Conservation (phyloP, 2,888 invertebrate genomes). For the Lordiphosa andalusiaca region DNA sequence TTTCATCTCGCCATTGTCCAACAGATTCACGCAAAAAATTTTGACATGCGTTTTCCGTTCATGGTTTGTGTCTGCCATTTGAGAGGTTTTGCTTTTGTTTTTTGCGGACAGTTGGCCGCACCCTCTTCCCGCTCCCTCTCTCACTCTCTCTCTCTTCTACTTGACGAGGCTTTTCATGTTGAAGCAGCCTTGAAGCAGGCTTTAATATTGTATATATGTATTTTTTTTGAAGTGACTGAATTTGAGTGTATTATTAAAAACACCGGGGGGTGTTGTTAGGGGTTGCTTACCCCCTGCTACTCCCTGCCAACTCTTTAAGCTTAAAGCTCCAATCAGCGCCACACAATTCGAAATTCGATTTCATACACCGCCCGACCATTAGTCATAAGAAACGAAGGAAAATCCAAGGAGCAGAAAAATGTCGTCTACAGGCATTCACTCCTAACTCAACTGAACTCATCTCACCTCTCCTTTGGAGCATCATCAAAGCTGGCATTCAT, state of each 20-base stretch:
- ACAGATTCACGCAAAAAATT: constrained; percentile 35
- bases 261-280: constrained; percentile 22
- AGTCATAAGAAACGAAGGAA: constrained; percentile 60
- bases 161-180: constrained; percentile 28
- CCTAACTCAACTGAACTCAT: constrained; percentile 16
- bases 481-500: constrained; percentile 72
- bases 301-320: constrained; percentile 49
- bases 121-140: neutral
- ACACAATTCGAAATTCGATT: constrained; percentile 43
- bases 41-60: constrained; percentile 27
- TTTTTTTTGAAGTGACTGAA: constrained; percentile 39
- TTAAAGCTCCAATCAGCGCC: constrained; percentile 54
- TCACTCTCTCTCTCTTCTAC: neutral
- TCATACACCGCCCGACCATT: constrained; percentile 40
- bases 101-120: constrained; percentile 37
- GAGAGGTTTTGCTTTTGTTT: constrained; percentile 52
- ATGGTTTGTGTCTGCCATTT: constrained; percentile 8
- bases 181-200: constrained; percentile 19
- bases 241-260: constrained; percentile 33
- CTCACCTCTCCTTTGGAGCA: constrained; percentile 23
- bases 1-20: constrained; percentile 25
- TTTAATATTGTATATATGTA: constrained; percentile 27
- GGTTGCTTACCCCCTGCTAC: constrained; percentile 27
- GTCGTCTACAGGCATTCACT: constrained; percentile 68
- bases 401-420: constrained; percentile 37